phyloP scores from a whole-genome alignment of 1,140 invertebrate genomes.

The Phocides pigmalion region DNA sequence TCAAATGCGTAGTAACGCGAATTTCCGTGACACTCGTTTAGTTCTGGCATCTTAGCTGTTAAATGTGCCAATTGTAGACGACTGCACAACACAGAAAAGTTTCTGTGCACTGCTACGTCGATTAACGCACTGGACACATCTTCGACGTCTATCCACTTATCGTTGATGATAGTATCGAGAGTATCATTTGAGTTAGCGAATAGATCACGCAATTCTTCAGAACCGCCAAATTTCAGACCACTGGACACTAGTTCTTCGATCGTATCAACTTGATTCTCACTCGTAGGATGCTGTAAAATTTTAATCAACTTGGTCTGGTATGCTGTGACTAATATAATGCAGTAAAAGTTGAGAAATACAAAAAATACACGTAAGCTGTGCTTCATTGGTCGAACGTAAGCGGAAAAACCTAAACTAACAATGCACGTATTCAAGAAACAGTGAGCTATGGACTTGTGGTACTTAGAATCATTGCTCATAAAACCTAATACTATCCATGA shows the following conservation, averaged over 20 bases:
- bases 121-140: conserved; percentile 63
- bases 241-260: conserved; percentile 74
- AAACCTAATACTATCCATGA: conserved; percentile 74
- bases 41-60: conserved; percentile 58
- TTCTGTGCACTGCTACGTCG: conserved; percentile 70
- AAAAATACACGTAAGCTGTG: conserved; percentile 80
- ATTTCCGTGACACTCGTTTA: conserved; percentile 60
- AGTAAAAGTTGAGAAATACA: conserved; percentile 77
- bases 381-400: conserved; percentile 75
- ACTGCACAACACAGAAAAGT: conserved; percentile 70
- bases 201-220: conserved; percentile 79
- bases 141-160: conserved; percentile 64
- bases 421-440: conserved; percentile 77
- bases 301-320: conserved; percentile 84
- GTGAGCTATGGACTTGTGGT: conserved; percentile 66
- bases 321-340: conserved; percentile 77
- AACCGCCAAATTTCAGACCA: conserved; percentile 76
- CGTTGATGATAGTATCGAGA: conserved; percentile 69
- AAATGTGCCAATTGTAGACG: conserved; percentile 67
- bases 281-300: conserved; percentile 80
- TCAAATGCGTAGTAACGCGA: conserved; percentile 70
- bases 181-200: conserved; percentile 76
- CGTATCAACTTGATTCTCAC: conserved; percentile 77
- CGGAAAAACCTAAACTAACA: conserved; percentile 67
- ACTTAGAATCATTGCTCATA: conserved; percentile 65